These are phyloP conservation scores for Tupaia chinensis DNA, from an alignment of 2,113 vertebrate species.

Conservation along the genomic window DNA sequence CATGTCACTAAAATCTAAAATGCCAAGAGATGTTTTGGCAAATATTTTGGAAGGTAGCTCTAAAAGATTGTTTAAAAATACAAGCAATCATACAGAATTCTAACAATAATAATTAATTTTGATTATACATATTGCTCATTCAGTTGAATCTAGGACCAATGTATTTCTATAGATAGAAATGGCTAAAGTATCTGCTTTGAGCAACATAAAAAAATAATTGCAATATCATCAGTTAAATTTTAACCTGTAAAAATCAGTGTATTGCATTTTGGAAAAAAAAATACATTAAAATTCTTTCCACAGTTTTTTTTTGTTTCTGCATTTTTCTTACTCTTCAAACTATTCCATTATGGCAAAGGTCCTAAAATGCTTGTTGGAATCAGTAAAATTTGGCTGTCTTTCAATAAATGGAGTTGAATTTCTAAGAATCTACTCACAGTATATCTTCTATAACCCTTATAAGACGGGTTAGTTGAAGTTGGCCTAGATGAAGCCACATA, in stretches of 20 bases:
- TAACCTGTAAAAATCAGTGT: neutral
- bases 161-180: neutral
- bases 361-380: neutral
- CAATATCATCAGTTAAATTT: neutral
- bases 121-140: neutral
- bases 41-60: conserved; percentile 13
- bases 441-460: neutral
- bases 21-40: conserved; percentile 1
- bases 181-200: neutral
- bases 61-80: neutral
- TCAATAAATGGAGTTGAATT: conserved; percentile 16
- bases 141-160: neutral
- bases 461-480: too few species aligned
- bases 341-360: neutral
- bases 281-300: neutral
- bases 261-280: neutral
- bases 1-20: conserved; percentile 1
- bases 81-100: neutral
- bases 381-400: neutral
- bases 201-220: neutral
- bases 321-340: conserved; percentile 45
- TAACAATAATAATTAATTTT: neutral
- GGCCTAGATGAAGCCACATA: neutral
- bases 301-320: neutral
- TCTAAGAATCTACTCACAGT: conserved; percentile 4